phyloP scores from a whole-genome alignment of 2,888 invertebrate genomes.

The Lochmaea crataegi region DNA sequence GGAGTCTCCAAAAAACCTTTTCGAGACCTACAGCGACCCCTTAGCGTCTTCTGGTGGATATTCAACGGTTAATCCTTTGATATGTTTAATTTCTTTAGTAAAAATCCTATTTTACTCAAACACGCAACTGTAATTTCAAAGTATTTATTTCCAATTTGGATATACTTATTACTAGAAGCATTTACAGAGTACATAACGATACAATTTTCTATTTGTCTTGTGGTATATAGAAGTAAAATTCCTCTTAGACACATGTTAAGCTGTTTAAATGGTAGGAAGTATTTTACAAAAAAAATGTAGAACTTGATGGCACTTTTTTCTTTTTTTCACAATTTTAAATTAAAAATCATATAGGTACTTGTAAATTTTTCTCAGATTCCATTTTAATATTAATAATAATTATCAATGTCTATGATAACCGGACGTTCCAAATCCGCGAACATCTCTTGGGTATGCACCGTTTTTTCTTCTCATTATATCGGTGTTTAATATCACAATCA shows the following conservation, averaged over 20 bases:
- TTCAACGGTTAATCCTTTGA: no score
- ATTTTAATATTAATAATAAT: constrained; percentile 51
- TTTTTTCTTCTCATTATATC: background rate
- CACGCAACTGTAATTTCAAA: no score
- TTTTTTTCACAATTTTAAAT: constrained; percentile 43
- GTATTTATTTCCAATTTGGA: no score
- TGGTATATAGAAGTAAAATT: constrained; percentile 17
- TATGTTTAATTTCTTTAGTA: no score
- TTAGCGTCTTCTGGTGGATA: no score
- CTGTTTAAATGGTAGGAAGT: constrained; percentile 41
- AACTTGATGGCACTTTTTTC: constrained; percentile 59
- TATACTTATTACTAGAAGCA: background rate
- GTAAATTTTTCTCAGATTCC: constrained; percentile 59
- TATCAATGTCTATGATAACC: constrained; percentile 46
- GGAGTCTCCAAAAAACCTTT: no score
- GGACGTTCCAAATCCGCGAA: constrained; percentile 29
- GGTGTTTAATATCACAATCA: background rate
- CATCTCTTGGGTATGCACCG: background rate
- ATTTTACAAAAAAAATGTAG: constrained; percentile 53
- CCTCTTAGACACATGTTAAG: constrained; percentile 32
- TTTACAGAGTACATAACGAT: background rate
- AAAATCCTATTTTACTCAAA: no score
- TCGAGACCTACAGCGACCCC: no score
- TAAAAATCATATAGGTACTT: constrained; percentile 57
- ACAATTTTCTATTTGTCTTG: constrained; percentile 15